Conservation (phyloP, 2,113 vertebrate species). For the Solenodon paradoxus region DNA sequence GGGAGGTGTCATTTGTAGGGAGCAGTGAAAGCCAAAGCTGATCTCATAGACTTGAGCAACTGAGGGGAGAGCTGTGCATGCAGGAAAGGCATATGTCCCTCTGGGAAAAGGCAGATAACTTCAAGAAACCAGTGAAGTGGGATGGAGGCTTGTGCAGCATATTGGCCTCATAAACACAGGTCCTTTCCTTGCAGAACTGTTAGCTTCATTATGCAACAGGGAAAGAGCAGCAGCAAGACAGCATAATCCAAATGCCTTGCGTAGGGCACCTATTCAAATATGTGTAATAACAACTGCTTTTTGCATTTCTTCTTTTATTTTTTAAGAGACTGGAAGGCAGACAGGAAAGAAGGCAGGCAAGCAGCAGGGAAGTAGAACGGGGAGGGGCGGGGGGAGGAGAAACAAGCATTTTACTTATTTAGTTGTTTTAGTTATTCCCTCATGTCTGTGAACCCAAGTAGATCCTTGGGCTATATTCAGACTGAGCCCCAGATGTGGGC, state of each 20-base stretch:
- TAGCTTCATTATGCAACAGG: not conserved
- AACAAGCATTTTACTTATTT: too few relatives aligned
- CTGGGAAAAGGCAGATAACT: not conserved
- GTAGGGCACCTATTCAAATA: not conserved
- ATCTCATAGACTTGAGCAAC: not conserved
- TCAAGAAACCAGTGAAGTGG: not conserved
- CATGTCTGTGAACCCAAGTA: too few relatives aligned
- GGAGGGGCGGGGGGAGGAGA: too few relatives aligned
- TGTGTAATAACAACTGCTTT: not conserved
- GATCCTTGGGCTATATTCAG: too few relatives aligned
- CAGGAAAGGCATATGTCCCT: not conserved
- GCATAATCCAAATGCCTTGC: not conserved
- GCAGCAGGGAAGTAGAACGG: too few relatives aligned
- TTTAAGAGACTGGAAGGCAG: too few relatives aligned
- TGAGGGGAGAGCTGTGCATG: not conserved
- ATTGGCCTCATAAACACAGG: rapidly evolving
- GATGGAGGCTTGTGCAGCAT: not conserved
- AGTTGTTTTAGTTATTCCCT: too few relatives aligned
- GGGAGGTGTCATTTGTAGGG: not conserved
- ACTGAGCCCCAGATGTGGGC: too few relatives aligned
- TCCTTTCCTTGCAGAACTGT: not conserved
- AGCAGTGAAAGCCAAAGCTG: not conserved
- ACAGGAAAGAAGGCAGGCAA: too few relatives aligned
- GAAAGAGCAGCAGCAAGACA: not conserved
- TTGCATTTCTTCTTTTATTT: too few relatives aligned